phyloP scores from a whole-genome alignment of 2,797 vertebrate genomes.

The Lates japonicus region DNA sequence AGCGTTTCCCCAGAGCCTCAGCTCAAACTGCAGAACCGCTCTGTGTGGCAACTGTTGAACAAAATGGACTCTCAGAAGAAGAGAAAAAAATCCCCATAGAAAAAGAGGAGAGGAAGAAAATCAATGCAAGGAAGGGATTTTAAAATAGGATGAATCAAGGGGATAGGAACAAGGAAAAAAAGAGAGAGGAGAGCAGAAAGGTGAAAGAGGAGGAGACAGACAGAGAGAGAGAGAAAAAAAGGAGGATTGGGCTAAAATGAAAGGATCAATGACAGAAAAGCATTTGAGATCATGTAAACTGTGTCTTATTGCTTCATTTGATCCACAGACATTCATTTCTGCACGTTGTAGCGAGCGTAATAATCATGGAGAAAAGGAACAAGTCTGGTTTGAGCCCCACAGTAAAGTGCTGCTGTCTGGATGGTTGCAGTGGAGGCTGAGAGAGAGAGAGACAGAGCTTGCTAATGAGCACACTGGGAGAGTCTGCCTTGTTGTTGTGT shows the following conservation, averaged over 20 bases:
- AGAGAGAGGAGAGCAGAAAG: conserved; percentile 3
- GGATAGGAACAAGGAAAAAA: background rate
- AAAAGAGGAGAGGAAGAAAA: conserved; percentile 58
- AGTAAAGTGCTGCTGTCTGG: conserved; percentile 47
- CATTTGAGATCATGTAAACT: conserved; percentile 18
- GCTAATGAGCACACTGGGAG: conserved; percentile 78
- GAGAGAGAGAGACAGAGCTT: conserved; percentile 55
- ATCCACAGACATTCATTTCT: conserved; percentile 15
- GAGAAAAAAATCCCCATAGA: conserved; percentile 52
- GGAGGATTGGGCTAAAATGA: conserved; percentile 15
- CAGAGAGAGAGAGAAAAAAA: background rate
- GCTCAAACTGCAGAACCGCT: conserved; percentile 73
- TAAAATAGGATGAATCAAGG: conserved; percentile 49
- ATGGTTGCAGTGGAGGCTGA: conserved; percentile 50
- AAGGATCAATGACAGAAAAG: conserved; percentile 38
- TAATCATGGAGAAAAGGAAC: conserved; percentile 7
- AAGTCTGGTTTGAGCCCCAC: conserved; percentile 13
- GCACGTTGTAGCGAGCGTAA: background rate
- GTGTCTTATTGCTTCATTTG: conserved; percentile 26
- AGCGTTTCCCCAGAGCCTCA: conserved; percentile 74
- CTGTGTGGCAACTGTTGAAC: conserved; percentile 79
- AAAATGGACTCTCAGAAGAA: conserved; percentile 77
- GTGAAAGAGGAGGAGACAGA: background rate
- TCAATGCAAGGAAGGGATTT: conserved; percentile 64
- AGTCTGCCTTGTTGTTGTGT: conserved; percentile 70